Evolutionary conservation across 2,797 vertebrate species (phyloP), one percentile per base, ranked within the genome.

Genomic region (Avahi laniger): DNA sequence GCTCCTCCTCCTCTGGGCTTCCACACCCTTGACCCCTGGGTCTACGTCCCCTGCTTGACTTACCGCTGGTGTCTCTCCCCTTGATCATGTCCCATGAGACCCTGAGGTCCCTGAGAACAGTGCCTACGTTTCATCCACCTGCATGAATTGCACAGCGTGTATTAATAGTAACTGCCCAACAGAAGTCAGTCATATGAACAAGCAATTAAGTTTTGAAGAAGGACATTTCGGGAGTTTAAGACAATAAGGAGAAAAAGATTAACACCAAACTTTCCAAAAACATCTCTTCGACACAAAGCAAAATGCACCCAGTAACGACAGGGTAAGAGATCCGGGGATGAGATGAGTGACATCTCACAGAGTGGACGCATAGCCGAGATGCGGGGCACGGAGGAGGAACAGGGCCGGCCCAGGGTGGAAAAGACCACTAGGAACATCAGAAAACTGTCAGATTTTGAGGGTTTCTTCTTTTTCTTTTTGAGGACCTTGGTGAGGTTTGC

Each of bases 211-310:
- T 80, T 84, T 48, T 82, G n/a, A 93, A 79, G 69, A 28, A 65
- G 15, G 65, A 33, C 33, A 18, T 50, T 78, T 88, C 59, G 83
- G 57, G 65, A 73, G 76, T 67, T 89, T n/a, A 84, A 38, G n/a
- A 80, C 48, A 13, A 14, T 5, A 12, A 30, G 24, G 26, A 79
- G 61, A 11, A 67, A 67, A 38, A 69, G 28, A 30, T 46, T 7
- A 33, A 26, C 26, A 35, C 11, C 65, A 7, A 8, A 10, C 54
- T 43, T 83, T 69, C 38, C 57, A 12, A 30, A 84, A 83, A 70
- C 1, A 14, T 1, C 13, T 89, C 72, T 93, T 50, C 76, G 41
- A 50, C 43, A 35, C 20, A 52, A 76, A 83, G 57, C 38, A 67
- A 65, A 61, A 70, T 9, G n/a, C 69, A 13, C 13, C 5, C 35